A percentile compares a stretch with the other conserved stretches of the same genome.
These are phyloP conservation scores for Neostethus bicornis DNA, from an alignment of 2,797 vertebrate species.

Conservation along the genomic window DNA sequence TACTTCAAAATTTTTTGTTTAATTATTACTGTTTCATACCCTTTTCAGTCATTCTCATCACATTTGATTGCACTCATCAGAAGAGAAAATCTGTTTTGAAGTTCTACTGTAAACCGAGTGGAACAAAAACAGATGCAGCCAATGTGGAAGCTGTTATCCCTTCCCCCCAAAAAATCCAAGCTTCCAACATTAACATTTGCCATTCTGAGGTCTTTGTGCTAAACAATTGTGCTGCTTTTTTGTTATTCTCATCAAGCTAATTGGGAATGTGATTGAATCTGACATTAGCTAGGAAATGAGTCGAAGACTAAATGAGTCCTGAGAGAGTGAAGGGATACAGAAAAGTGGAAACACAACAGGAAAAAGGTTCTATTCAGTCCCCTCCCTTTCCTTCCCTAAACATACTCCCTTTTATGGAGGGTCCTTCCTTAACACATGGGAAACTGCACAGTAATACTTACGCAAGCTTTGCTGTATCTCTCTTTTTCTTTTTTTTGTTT, in stretches of 20 bases:
- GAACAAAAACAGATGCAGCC: constrained; percentile 1
- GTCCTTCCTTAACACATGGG: constrained; percentile 28
- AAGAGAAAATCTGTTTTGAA: not conserved
- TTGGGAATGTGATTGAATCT: constrained; percentile 10
- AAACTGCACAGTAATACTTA: constrained; percentile 22
- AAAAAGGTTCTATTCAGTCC: constrained; percentile 45
- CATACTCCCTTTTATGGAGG: constrained; percentile 47
- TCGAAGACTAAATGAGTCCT: constrained; percentile 2
- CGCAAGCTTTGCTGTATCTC: constrained; percentile 12
- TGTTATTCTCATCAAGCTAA: constrained; percentile 11
- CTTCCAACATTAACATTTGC: not conserved
- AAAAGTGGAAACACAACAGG: constrained; percentile 51
- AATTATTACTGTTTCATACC: no score
- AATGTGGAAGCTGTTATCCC: not conserved
- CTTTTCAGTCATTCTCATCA: not conserved
- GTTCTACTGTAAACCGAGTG: constrained; percentile 13
- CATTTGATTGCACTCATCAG: not conserved
- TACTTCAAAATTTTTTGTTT: no score
- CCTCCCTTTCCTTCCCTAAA: constrained; percentile 44
- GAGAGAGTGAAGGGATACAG: constrained; percentile 13
- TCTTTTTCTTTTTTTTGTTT: not conserved
- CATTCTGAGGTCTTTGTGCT: not conserved
- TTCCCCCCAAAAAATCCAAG: not conserved
- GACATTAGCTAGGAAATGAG: constrained; percentile 5
- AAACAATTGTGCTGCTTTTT: not conserved